phyloP scores from a whole-genome alignment of 2,113 vertebrate genomes.

The Eptesicus fuscus region DNA sequence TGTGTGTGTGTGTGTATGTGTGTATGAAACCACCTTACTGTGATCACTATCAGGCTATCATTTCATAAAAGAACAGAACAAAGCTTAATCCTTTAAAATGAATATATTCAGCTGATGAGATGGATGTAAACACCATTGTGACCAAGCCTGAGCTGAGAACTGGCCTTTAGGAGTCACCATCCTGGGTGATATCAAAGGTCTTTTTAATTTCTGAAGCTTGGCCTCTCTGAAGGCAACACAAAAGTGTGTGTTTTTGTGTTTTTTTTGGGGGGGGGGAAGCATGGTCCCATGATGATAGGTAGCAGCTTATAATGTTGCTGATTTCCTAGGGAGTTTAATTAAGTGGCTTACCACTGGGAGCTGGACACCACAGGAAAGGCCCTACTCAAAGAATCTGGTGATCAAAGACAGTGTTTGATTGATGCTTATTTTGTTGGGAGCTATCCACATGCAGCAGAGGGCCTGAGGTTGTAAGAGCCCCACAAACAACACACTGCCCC shows the following conservation, averaged over 20 bases:
- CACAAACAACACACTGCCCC: neutral
- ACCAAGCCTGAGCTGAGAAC: neutral
- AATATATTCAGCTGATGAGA: neutral
- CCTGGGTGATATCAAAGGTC: neutral
- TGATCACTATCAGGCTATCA: neutral
- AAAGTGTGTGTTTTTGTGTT: no score
- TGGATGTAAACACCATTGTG: neutral
- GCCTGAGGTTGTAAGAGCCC: neutral
- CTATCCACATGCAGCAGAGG: neutral
- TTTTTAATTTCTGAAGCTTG: constrained; percentile 7
- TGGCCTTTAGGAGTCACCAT: neutral
- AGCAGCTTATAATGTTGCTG: neutral
- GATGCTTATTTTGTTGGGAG: neutral
- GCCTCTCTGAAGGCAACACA: neutral
- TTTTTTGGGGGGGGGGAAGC: neutral
- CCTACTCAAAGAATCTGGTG: neutral
- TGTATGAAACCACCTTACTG: neutral
- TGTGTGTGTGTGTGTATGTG: neutral
- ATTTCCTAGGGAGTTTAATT: constrained; percentile 15
- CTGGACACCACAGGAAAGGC: neutral
- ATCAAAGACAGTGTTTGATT: neutral
- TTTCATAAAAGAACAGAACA: neutral
- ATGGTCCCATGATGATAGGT: neutral
- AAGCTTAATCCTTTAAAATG: neutral
- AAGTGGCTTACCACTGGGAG: neutral